These are phyloP conservation scores for Chaetura pelagica DNA, from an alignment of 2,113 vertebrate genomes.

Conservation along the genomic window DNA sequence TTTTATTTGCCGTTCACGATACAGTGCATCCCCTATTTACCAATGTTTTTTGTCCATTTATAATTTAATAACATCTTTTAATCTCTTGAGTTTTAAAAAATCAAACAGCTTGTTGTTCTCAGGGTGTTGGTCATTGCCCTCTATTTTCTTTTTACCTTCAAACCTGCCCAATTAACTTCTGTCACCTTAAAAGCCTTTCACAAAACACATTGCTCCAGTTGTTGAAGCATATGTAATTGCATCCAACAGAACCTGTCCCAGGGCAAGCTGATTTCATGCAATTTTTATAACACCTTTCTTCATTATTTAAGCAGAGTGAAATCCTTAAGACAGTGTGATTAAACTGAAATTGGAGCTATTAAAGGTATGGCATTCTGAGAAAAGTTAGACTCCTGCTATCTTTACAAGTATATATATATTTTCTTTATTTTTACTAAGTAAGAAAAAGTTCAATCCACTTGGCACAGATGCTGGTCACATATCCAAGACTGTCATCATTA, in stretches of 20 bases:
- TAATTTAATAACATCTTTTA: conserved; percentile 63
- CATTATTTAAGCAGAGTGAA: conserved; percentile 80
- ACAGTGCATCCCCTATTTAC: conserved; percentile 41
- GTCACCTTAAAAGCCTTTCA: conserved; percentile 78
- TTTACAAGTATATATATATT: conserved; percentile 41
- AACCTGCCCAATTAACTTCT: conserved; percentile 76
- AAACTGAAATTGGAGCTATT: conserved; percentile 76
- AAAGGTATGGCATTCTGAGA: conserved; percentile 53
- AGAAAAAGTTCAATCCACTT: not conserved
- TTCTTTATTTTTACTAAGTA: not conserved
- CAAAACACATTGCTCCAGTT: conserved; percentile 71
- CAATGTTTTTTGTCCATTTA: conserved; percentile 40
- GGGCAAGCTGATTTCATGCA: conserved; percentile 77
- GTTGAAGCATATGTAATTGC: conserved; percentile 80
- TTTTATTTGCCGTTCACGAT: conserved; percentile 35
- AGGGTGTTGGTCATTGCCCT: conserved; percentile 3
- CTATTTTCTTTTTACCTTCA: conserved; percentile 66
- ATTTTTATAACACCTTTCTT: conserved; percentile 80
- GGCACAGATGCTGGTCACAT: not conserved
- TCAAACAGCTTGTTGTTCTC: not conserved
- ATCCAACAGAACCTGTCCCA: conserved; percentile 76
- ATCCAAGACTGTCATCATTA: not conserved
- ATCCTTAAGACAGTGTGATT: conserved; percentile 78
- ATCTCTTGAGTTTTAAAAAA: conserved; percentile 52
- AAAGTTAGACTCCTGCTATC: conserved; percentile 47